Conservation (phyloP, 2,888 invertebrate species). For the Odontocolon sp. region DNA sequence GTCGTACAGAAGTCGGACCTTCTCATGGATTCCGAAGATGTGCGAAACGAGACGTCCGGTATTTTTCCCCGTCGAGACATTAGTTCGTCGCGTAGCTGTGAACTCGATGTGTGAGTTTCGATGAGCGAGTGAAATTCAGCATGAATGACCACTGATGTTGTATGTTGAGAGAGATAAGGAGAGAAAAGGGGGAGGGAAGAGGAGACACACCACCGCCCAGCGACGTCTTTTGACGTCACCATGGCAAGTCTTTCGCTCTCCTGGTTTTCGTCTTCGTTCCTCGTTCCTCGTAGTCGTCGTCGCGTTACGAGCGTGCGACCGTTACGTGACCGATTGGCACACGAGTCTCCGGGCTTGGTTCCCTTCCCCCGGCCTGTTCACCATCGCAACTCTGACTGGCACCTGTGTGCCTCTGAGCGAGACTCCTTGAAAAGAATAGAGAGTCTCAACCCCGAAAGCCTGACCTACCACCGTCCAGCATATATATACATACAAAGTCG, state of each 20-base stretch:
- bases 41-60: not conserved
- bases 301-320: conserved; percentile 77
- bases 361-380: conserved; percentile 43
- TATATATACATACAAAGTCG: conserved; percentile 12
- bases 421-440: conserved; percentile 55
- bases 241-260: conserved; percentile 43
- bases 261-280: conserved; percentile 51
- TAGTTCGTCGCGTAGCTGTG: not conserved
- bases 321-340: conserved; percentile 80
- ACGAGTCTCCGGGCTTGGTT: conserved; percentile 64
- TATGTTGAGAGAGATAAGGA: not conserved
- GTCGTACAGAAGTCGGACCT: not conserved
- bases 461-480: conserved; percentile 54
- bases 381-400: conserved; percentile 57
- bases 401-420: conserved; percentile 65
- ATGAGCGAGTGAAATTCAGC: conserved; percentile 31
- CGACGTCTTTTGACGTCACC: conserved; percentile 51
- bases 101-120: not conserved
- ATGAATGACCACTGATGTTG: conserved; percentile 27
- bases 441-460: conserved; percentile 54
- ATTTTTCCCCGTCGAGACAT: conserved; percentile 5
- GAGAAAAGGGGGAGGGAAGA: not conserved
- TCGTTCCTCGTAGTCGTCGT: conserved; percentile 64
- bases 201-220: conserved; percentile 23
- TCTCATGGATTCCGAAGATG: not conserved